Evolutionary conservation across 1,140 invertebrate species (phyloP).

Genomic region (Sitophilus oryzae): DNA sequence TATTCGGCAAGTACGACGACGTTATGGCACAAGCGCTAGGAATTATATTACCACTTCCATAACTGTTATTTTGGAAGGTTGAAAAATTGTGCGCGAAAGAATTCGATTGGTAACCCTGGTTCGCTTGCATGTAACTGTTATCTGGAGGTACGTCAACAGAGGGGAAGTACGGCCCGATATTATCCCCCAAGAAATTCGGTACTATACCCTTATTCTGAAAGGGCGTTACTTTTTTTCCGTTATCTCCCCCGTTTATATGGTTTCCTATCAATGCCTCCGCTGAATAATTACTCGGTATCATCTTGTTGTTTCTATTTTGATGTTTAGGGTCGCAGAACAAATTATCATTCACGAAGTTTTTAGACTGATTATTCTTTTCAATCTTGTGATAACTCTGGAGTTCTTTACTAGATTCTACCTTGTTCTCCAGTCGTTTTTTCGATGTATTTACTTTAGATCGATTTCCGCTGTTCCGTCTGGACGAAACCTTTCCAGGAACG

Average conservation of each 20-base stretch:
- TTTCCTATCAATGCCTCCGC: constrained; percentile 53
- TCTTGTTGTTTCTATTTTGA: constrained; percentile 21
- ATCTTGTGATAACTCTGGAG: constrained; percentile 10
- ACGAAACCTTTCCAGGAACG: constrained; percentile 23
- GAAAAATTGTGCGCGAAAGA: constrained; percentile 31
- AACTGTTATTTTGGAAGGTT: constrained; percentile 33
- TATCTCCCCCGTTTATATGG: constrained; percentile 26
- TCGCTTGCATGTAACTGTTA: constrained; percentile 32
- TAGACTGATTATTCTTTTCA: constrained; percentile 10
- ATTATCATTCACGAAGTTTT: constrained; percentile 20
- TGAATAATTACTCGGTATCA: constrained; percentile 50
- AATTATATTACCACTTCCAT: constrained; percentile 32
- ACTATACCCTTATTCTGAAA: constrained; percentile 25
- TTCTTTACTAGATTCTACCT: constrained; percentile 7
- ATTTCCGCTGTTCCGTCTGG: constrained; percentile 33
- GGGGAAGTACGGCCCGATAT: constrained; percentile 37
- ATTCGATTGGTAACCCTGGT: constrained; percentile 32
- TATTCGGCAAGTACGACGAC: constrained; percentile 31
- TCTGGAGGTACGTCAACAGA: constrained; percentile 34
- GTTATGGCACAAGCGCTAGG: constrained; percentile 29
- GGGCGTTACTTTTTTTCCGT: constrained; percentile 28
- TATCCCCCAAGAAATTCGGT: constrained; percentile 34
- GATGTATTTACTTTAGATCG: constrained; percentile 15
- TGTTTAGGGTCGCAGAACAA: constrained; percentile 30
- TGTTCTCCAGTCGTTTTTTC: constrained; percentile 16